A percentile compares a stretch with the other conserved stretches of the same genome.
Conservation (phyloP, 1,140 invertebrate genomes). For the Centruroides sculpturatus region DNA sequence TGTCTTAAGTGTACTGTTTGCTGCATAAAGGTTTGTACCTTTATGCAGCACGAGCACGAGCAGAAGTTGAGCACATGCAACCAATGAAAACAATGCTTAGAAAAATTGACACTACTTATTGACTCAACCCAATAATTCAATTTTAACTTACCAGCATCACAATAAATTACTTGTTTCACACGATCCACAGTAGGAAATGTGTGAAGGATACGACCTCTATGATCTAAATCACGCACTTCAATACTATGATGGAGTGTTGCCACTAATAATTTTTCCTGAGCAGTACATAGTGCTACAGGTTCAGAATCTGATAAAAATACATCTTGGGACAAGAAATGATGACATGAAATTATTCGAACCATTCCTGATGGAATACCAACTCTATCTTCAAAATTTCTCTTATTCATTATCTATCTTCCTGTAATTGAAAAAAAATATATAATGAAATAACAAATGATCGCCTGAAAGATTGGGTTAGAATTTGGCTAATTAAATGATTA, state of each 20-base stretch:
- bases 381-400: no score
- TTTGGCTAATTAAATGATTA: no score
- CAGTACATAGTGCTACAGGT: conserved; percentile 42
- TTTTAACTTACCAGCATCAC: conserved; percentile 34
- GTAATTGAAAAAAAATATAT: neutral
- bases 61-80: no score
- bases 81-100: no score
- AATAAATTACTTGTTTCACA: conserved; percentile 41
- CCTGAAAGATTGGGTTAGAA: no score
- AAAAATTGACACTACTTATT: no score
- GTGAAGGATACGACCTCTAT: conserved; percentile 32
- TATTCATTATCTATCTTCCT: neutral
- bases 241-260: conserved; percentile 43
- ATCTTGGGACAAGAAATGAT: conserved; percentile 49
- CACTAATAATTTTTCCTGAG: conserved; percentile 31
- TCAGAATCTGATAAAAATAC: conserved; percentile 45
- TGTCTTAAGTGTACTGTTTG: no score
- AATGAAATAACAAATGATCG: no score
- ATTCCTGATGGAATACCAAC: conserved; percentile 27
- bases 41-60: no score
- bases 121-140: no score
- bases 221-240: conserved; percentile 41
- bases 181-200: conserved; percentile 49
- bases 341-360: conserved; percentile 51
- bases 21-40: no score